Conservation (phyloP, 2,113 vertebrate species). For the Mobula hypostoma region DNA sequence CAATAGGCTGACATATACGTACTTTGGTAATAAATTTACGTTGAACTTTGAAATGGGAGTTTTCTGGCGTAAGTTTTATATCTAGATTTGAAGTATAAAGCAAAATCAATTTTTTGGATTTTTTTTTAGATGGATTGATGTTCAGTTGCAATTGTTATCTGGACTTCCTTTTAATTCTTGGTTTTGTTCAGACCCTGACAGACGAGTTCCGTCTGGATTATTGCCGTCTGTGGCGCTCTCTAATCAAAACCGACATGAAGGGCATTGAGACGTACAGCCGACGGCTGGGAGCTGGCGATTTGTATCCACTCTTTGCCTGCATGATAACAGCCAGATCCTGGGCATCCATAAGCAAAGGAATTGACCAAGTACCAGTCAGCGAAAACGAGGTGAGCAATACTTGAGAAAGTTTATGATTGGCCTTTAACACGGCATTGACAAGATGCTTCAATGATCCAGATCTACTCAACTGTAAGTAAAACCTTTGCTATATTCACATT, state of each 20-base stretch:
- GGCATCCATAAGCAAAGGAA: conserved; percentile 77
- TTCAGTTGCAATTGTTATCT: neutral
- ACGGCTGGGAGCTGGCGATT: conserved; percentile 75
- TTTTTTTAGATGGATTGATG: neutral
- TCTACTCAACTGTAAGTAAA: neutral
- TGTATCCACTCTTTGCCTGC: conserved; percentile 87
- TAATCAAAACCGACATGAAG: conserved; percentile 78
- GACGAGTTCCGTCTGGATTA: conserved; percentile 83
- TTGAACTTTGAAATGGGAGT: neutral
- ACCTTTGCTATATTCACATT: neutral
- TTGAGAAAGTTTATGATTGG: neutral
- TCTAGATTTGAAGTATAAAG: neutral
- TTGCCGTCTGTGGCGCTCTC: conserved; percentile 84
- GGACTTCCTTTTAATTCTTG: neutral
- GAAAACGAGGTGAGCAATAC: conserved; percentile 66
- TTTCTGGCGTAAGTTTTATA: neutral
- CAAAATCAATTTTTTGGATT: neutral
- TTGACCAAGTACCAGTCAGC: conserved; percentile 69
- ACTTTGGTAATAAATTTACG: no score
- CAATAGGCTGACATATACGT: no score
- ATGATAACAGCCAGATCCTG: conserved; percentile 88
- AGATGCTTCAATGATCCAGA: neutral
- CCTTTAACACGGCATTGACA: neutral
- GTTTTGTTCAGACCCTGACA: conserved; percentile 61
- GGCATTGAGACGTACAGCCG: conserved; percentile 74